phyloP scores from a whole-genome alignment of 2,888 invertebrate genomes.

The Perdita meconis region DNA sequence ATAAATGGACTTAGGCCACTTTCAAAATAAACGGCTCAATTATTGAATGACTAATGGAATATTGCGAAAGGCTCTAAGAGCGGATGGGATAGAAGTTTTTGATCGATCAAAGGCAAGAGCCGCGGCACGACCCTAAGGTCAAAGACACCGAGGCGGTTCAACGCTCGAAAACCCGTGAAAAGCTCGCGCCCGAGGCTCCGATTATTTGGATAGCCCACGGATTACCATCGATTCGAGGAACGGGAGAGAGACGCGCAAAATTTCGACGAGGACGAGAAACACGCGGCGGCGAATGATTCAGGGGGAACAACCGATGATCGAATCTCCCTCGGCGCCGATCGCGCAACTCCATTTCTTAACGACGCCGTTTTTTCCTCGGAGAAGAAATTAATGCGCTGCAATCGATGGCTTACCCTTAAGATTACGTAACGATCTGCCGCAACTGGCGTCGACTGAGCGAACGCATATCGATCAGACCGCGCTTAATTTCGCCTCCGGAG shows the following conservation, averaged over 20 bases:
- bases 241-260: background rate
- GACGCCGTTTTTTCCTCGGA: constrained; percentile 7
- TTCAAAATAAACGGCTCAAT: no score
- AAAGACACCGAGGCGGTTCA: constrained; percentile 8
- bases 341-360: constrained; percentile 14
- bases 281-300: constrained; percentile 2
- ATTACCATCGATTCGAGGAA: constrained; percentile 11
- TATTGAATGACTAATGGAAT: background rate
- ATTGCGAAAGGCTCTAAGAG: background rate
- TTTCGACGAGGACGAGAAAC: background rate
- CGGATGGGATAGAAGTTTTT: background rate
- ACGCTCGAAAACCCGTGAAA: background rate
- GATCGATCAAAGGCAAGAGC: constrained; percentile 8
- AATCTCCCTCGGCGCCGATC: background rate
- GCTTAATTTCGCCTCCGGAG: constrained; percentile 30
- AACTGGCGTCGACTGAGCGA: constrained; percentile 19
- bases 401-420: constrained; percentile 10
- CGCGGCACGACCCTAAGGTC: background rate
- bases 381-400: constrained; percentile 28
- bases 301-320: no score
- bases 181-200: constrained; percentile 7
- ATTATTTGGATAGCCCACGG: constrained; percentile 11
- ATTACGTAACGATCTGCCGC: constrained; percentile 52
- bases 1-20: no score
- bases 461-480: constrained; percentile 45